Conservation (phyloP, 1,140 invertebrate species). For the Ectropis grisescens region DNA sequence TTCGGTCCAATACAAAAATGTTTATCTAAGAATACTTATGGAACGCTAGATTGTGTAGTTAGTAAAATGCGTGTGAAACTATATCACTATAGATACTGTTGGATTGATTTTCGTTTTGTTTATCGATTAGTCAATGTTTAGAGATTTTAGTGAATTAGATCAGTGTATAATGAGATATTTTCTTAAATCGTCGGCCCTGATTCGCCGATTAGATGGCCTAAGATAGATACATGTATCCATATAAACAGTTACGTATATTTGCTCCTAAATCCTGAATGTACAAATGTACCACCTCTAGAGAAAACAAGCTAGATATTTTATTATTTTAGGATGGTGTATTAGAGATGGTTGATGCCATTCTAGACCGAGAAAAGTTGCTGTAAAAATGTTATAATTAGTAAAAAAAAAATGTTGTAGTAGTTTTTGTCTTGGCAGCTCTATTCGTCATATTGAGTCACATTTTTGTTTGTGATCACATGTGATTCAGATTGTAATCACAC, state of each 20-base stretch:
- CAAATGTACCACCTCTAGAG: slow-evolving; percentile 41
- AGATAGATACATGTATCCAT: slow-evolving; percentile 1
- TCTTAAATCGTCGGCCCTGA: too few relatives aligned
- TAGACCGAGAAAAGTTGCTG: too few relatives aligned
- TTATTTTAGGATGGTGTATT: slow-evolving; percentile 31
- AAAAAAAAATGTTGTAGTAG: too few relatives aligned
- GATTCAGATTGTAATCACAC: too few relatives aligned
- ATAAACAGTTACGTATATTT: slow-evolving; percentile 16
- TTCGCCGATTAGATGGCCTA: too few relatives aligned
- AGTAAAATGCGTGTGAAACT: slow-evolving; percentile 29
- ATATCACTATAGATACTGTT: too few relatives aligned
- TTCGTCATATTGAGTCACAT: not conserved
- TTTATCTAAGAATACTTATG: too few relatives aligned
- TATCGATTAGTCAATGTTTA: slow-evolving; percentile 34
- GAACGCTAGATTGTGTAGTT: slow-evolving; percentile 44
- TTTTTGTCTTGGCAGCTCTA: not conserved
- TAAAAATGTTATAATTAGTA: too few relatives aligned
- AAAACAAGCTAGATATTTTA: slow-evolving; percentile 34
- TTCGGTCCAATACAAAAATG: too few relatives aligned
- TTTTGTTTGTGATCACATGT: too few relatives aligned
- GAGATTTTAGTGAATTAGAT: slow-evolving; percentile 31
- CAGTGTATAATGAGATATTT: not conserved
- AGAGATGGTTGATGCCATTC: too few relatives aligned
- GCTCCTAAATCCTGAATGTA: slow-evolving; percentile 62
- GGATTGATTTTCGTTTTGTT: too few relatives aligned